A percentile compares a stretch with the other conserved stretches of the same genome.
Evolutionary conservation across 2,113 vertebrate genomes (phyloP).

Genomic region (Corydoras maculifer): DNA sequence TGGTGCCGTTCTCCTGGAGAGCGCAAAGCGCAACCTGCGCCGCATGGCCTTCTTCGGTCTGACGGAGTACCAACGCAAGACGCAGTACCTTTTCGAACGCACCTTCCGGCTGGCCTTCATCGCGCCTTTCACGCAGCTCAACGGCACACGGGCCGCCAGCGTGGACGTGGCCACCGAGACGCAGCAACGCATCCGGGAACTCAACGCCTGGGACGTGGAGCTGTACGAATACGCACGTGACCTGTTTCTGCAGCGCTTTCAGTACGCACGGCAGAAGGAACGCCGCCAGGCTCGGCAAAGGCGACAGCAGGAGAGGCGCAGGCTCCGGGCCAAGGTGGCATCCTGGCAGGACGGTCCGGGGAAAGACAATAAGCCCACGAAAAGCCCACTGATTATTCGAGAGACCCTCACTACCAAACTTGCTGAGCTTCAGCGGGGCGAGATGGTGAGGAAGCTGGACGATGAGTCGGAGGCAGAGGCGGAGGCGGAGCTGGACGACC

Average conservation of each 20-base stretch:
- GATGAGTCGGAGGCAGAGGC: conserved; percentile 15
- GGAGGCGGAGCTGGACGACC: conserved; percentile 36
- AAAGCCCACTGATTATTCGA: conserved; percentile 21
- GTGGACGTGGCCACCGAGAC: conserved; percentile 80
- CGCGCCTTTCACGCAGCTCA: conserved; percentile 89
- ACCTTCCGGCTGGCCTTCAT: conserved; percentile 95
- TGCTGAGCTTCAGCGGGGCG: conserved; percentile 4
- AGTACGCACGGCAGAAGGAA: conserved; percentile 89
- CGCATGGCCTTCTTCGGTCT: conserved; percentile 95
- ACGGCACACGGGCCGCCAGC: conserved; percentile 88
- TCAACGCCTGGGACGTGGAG: conserved; percentile 90
- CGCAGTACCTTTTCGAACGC: conserved; percentile 94
- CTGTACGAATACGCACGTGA: conserved; percentile 92
- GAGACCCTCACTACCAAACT: conserved; percentile 1
- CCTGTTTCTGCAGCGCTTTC: conserved; percentile 93
- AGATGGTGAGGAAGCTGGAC: conserved; percentile 34
- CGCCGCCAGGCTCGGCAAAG: conserved; percentile 81
- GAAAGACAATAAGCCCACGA: conserved; percentile 47
- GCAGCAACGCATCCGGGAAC: conserved; percentile 78
- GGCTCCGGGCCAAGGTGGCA: conserved; percentile 53
- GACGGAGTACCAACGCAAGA: conserved; percentile 94
- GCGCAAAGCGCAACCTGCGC: conserved; percentile 89
- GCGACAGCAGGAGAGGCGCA: conserved; percentile 81
- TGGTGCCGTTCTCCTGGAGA: conserved; percentile 84
- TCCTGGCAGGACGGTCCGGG: conserved; percentile 48